phyloP scores from a whole-genome alignment of 2,888 invertebrate species.

The Nomada goodeniana region DNA sequence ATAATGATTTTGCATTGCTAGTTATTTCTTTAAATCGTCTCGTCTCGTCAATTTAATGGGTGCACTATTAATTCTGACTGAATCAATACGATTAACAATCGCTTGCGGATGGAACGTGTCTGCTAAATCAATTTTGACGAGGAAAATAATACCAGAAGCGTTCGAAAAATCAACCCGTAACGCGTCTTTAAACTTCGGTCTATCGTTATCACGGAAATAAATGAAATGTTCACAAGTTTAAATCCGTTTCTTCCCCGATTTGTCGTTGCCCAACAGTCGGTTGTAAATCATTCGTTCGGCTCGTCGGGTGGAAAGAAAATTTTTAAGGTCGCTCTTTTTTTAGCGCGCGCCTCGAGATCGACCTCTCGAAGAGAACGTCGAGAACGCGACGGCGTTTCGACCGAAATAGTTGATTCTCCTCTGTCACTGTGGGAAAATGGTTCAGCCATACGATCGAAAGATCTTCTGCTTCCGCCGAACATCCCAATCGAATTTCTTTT shows the following conservation, averaged over 20 bases:
- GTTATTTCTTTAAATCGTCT: too few species aligned
- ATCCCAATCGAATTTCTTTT: background rate
- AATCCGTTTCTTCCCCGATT: background rate
- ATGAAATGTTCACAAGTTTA: background rate
- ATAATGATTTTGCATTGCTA: too few species aligned
- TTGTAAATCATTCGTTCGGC: conserved; percentile 10
- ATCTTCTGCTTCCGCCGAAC: background rate
- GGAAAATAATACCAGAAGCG: background rate
- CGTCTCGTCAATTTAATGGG: too few species aligned
- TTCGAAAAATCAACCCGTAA: background rate
- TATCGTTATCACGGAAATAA: background rate
- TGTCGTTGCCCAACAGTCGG: conserved; percentile 28
- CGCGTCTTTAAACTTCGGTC: background rate
- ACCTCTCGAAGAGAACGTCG: conserved; percentile 41
- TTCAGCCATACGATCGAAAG: background rate
- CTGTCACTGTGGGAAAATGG: conserved; percentile 31
- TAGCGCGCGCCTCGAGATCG: conserved; percentile 44
- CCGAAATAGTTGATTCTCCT: conserved; percentile 69
- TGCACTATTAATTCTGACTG: too few species aligned
- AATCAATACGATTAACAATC: too few species aligned
- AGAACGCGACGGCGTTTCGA: conserved; percentile 60
- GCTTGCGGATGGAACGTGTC: too few species aligned
- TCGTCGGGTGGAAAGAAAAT: conserved; percentile 30
- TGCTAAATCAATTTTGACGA: too few species aligned
- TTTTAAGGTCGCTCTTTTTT: conserved; percentile 57